A percentile compares a stretch with the other conserved stretches of the same genome.
These are phyloP conservation scores for Anableps anableps DNA, from an alignment of 2,797 vertebrate genomes.

Conservation along the genomic window DNA sequence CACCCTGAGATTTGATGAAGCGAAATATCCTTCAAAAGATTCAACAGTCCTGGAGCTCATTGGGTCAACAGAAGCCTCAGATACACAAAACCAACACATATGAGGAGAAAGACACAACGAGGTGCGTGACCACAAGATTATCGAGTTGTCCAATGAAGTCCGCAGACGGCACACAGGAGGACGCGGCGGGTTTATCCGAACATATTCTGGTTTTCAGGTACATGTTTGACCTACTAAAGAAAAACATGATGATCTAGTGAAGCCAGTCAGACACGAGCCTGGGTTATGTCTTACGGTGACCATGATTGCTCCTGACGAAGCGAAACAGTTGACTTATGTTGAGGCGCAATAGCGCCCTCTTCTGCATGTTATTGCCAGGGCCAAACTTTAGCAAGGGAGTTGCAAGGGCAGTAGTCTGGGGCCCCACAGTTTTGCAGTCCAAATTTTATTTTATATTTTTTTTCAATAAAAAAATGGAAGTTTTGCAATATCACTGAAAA, in stretches of 20 bases:
- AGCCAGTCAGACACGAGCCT: neutral
- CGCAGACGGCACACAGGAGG: neutral
- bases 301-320: conserved; percentile 5
- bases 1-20: conserved; percentile 77
- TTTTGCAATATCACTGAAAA: neutral
- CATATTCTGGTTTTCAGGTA: neutral
- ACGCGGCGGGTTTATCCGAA: neutral
- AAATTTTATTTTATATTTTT: neutral
- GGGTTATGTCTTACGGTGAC: neutral
- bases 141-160: neutral
- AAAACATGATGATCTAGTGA: neutral
- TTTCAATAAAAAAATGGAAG: neutral
- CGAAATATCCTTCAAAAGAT: conserved; percentile 58
- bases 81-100: conserved; percentile 50
- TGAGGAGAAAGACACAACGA: neutral
- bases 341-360: conserved; percentile 30
- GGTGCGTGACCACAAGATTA: too few relatives aligned
- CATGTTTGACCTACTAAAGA: neutral
- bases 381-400: neutral
- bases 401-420: neutral
- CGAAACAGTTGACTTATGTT: neutral
- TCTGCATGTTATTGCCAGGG: neutral
- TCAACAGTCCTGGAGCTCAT: conserved; percentile 47
- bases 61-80: conserved; percentile 39
- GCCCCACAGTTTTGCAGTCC: neutral